Evolutionary conservation across 2,888 invertebrate genomes (phyloP).

Genomic region (Euproctis similis): DNA sequence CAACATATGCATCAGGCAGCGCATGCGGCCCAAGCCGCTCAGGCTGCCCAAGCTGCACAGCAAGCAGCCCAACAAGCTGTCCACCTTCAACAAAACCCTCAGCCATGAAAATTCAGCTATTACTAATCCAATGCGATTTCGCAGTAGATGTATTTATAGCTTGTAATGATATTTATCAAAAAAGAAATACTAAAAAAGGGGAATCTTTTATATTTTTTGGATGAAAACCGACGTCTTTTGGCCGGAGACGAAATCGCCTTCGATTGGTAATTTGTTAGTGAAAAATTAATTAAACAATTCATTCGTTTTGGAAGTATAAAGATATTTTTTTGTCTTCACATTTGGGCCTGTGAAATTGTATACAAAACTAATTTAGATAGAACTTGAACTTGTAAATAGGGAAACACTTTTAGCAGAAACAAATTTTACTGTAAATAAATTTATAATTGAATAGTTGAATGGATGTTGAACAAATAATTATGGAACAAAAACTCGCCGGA

Average conservation of each 20-base stretch:
- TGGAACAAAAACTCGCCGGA: slow-evolving; percentile 74
- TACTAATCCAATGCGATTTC: slow-evolving; percentile 81
- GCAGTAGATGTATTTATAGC: slow-evolving; percentile 32
- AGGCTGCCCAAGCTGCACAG: slow-evolving; percentile 51
- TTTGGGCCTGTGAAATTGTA: slow-evolving; percentile 40
- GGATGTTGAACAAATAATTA: slow-evolving; percentile 48
- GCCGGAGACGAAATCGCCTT: slow-evolving; percentile 59
- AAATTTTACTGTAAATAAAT: slow-evolving; percentile 60
- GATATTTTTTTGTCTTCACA: slow-evolving; percentile 26
- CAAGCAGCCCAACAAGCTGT: slow-evolving; percentile 73
- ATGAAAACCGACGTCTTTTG: slow-evolving; percentile 33
- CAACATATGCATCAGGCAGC: slow-evolving; percentile 52
- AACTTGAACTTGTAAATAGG: slow-evolving; percentile 64
- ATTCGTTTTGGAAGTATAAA: slow-evolving; percentile 23
- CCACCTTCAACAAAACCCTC: slow-evolving; percentile 72
- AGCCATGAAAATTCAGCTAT: slow-evolving; percentile 88
- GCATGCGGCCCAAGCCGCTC: slow-evolving; percentile 28
- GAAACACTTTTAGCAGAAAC: slow-evolving; percentile 50
- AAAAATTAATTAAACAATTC: slow-evolving; percentile 15
- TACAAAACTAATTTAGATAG: slow-evolving; percentile 53
- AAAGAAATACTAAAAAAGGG: slow-evolving; percentile 15
- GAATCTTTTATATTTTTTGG: slow-evolving; percentile 27
- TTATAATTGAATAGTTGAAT: slow-evolving; percentile 48
- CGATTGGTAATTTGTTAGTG: slow-evolving; percentile 51
- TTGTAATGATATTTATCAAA: slow-evolving; percentile 32